These are phyloP conservation scores for Falco berigora DNA, from an alignment of 2,797 vertebrate genomes.

Conservation along the genomic window DNA sequence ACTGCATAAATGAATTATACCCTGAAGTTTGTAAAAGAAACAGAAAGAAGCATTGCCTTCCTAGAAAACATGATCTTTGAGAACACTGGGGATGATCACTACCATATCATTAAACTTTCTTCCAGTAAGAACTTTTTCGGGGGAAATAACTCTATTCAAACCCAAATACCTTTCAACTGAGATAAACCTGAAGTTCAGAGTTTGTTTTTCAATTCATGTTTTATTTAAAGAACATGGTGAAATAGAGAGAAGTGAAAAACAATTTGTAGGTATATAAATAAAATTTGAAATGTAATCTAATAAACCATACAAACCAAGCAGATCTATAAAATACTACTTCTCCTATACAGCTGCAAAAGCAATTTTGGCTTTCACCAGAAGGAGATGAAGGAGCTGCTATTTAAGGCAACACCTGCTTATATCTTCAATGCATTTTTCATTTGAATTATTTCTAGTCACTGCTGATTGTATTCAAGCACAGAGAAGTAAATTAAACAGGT, in stretches of 20 bases:
- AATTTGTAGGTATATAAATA: not conserved
- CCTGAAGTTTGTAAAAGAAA: not conserved
- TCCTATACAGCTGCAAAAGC: not conserved
- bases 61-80: not conserved
- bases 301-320: not conserved
- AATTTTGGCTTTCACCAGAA: not conserved
- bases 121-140: not conserved
- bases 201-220: not conserved
- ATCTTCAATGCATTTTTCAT: not conserved
- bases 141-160: not conserved
- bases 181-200: not conserved
- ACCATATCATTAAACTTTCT: not conserved
- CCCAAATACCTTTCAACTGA: not conserved
- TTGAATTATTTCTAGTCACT: not conserved
- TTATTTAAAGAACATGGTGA: not conserved
- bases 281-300: not conserved
- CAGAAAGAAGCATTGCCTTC: not conserved
- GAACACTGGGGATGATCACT: not conserved
- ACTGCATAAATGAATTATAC: not conserved
- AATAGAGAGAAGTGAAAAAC: not conserved
- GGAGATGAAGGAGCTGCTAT: not conserved
- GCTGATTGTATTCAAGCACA: not conserved
- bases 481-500: not conserved
- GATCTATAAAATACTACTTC: not conserved
- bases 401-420: not conserved